These are phyloP conservation scores for Edolisoma coerulescens DNA, from an alignment of 2,113 vertebrate species.

Conservation along the genomic window DNA sequence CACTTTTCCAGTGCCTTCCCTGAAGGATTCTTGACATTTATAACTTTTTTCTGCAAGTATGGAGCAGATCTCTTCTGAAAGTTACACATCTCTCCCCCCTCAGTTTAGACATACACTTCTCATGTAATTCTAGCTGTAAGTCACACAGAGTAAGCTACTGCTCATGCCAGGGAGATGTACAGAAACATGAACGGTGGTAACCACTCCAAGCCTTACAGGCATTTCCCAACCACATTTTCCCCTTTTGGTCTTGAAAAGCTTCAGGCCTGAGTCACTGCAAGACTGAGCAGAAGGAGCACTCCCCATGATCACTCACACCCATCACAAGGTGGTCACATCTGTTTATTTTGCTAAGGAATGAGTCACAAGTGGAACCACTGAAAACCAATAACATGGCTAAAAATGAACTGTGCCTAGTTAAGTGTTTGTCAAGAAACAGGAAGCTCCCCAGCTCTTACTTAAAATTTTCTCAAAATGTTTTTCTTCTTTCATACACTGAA, in stretches of 20 bases:
- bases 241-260: not conserved
- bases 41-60: not conserved
- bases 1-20: not conserved
- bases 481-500: not conserved
- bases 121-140: not conserved
- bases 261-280: not conserved
- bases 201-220: not conserved
- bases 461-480: not conserved
- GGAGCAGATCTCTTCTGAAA: not conserved
- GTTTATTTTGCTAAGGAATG: not conserved
- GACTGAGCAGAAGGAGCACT: not conserved
- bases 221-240: not conserved
- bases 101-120: not conserved
- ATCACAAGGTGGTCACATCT: not conserved
- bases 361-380: not conserved
- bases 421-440: not conserved
- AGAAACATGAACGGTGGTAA: fast-evolving
- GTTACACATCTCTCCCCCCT: not conserved
- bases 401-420: not conserved
- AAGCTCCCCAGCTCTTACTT: not conserved
- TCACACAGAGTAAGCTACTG: no score
- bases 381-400: not conserved
- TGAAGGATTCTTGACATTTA: not conserved
- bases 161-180: not conserved
- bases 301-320: not conserved